Base-by-base conservation (phyloP, 1,140 invertebrate species). In the Belonocnema kinseyi region DNA sequence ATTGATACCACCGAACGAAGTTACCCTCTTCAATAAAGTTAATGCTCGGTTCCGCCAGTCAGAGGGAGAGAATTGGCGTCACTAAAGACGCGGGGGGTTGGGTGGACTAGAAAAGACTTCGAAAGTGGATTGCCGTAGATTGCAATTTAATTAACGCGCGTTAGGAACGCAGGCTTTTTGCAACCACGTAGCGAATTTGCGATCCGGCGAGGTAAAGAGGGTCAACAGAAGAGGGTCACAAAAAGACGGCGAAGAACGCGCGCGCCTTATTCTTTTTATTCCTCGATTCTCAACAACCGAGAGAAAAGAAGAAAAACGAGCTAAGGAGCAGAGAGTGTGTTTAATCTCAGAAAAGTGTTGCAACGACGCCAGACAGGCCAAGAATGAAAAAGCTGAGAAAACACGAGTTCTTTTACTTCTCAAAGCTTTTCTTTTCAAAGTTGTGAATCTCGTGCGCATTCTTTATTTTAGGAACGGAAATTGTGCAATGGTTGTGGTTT, bases 11-110 rank as follows among this genome's bases (percentile, higher is more conserved):
- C 16, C 51, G 51, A 53, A 73, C 50, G 14, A 73, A 54, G 72
- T 73, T 73, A 73, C 72, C 72, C 72, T 73, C 72, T 73, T 73
- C 72, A 73, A 73, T 73, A 73, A 73, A 73, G 72, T 73, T 52
- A 73, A 54, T 73, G 50, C 72, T 53, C 51, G 72, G 13, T 53
- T 7, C 21, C 21, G 50, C 12, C 50, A 33, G 52, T 26, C 6
- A 46, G 40, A 14, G 72, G 50, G 52, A 73, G 52, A 73, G 50
- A 53, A 73, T 33, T 33, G 26, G 72, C 46, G 72, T 53, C 50
- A 51, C 50, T 33, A 53, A 73, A 73, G 50, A 51, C 19, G 16
- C 3, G 8, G 10, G 51, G 21, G 21, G 72, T 26, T 21, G 21
- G 10, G 16, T 21, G 11, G 33, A 50, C 46, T 50, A 72, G 46